Evolutionary conservation across 2,888 invertebrate species (phyloP).

Genomic region (Cetonia aurata): DNA sequence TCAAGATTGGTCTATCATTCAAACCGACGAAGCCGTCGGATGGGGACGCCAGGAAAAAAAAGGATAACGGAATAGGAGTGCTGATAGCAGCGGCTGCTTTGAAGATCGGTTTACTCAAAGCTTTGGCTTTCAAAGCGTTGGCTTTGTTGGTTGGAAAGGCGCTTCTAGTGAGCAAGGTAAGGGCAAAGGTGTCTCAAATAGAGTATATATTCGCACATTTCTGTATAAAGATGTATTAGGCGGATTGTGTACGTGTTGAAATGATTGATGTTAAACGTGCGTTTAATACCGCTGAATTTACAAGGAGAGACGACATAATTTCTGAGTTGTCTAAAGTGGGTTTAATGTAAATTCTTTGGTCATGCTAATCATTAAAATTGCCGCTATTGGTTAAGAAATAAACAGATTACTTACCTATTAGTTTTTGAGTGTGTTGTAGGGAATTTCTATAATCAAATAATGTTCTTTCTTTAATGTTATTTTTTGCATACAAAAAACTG

Average conservation of each 20-base stretch:
- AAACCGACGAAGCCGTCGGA: conserved; percentile 57
- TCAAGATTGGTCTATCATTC: conserved; percentile 80
- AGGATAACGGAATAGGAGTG: conserved; percentile 75
- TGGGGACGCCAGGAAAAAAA: conserved; percentile 69
- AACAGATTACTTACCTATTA: no score
- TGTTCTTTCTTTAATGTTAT: no score
- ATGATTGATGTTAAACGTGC: not conserved
- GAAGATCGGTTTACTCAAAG: conserved; percentile 85
- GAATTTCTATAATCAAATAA: no score
- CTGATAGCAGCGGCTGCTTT: conserved; percentile 81
- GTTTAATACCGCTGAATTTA: no score
- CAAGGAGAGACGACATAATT: no score
- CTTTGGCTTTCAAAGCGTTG: conserved; percentile 83
- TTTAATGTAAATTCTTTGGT: no score
- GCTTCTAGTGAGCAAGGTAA: conserved; percentile 81
- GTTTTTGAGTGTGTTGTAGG: no score
- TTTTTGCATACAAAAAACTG: no score
- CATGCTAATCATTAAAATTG: no score
- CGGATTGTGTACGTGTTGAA: not conserved
- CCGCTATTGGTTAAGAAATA: no score
- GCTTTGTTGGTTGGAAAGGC: conserved; percentile 88
- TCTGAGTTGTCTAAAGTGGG: no score
- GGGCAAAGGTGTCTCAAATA: conserved; percentile 17
- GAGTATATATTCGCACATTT: no score
- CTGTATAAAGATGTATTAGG: not conserved